Evolutionary conservation across 2,797 vertebrate genomes (phyloP).

Genomic region (Myotis pilosus): DNA sequence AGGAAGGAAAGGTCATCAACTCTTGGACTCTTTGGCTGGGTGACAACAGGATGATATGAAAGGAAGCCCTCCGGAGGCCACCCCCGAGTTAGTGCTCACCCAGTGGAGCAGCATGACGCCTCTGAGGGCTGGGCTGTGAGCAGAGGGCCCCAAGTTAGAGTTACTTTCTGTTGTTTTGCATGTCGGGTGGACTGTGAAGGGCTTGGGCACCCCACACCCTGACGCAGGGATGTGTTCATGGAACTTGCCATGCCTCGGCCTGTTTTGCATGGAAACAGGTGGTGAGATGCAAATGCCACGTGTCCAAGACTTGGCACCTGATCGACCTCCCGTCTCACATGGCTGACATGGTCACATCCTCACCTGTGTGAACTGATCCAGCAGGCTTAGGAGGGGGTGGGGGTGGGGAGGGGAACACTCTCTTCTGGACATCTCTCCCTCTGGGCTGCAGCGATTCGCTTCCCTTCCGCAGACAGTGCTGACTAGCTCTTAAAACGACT

Average conservation of each 20-base stretch:
- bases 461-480: constrained; percentile 56
- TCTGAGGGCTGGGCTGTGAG: neutral
- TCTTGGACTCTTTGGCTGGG: neutral
- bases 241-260: constrained; percentile 36
- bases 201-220: neutral
- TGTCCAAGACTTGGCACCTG: constrained; percentile 75
- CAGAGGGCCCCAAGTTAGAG: fast-evolving
- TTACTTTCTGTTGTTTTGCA: fast-evolving
- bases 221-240: neutral
- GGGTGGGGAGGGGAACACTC: neutral
- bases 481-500: constrained; percentile 77
- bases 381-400: neutral
- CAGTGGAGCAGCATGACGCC: fast-evolving
- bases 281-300: constrained; percentile 76
- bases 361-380: constrained; percentile 55
- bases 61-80: neutral
- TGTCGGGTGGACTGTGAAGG: neutral
- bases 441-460: constrained; percentile 72
- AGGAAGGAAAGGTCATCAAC: neutral
- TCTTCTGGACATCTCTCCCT: constrained; percentile 67
- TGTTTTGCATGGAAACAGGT: constrained; percentile 74
- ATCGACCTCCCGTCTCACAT: constrained; percentile 73
- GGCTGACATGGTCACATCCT: constrained; percentile 60
- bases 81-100: fast-evolving
- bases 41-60: neutral